Evolutionary conservation across 2,888 invertebrate genomes (phyloP), one percentile per base, ranked within the genome.

Genomic region (Listrodromus nycthemerus): DNA sequence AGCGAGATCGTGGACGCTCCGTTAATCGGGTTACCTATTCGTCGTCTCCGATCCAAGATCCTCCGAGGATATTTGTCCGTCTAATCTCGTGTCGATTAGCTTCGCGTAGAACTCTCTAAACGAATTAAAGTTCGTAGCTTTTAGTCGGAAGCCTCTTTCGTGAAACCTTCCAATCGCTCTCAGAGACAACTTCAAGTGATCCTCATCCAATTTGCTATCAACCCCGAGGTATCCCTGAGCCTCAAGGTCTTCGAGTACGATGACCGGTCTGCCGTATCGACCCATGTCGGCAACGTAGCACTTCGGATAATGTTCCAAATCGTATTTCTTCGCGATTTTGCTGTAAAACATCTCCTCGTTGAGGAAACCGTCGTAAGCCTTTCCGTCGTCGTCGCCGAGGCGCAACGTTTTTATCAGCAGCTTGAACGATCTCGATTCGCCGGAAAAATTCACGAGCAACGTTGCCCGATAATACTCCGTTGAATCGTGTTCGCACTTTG

Each of bases 281-380:
- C 92, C 92, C 85, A 92, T 86, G 70, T 92, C 91, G 4, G 91
- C 88, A 8, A 88, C 80, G 74, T 91, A 92, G 83, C 90, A 91
- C 66, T 88, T 91, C 0, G 92, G 89, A 65, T 88, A 87, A 48
- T 87, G 45, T 7, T 85, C 55, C 21, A 85, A 82, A 4, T 80
- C 74, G 13, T 89, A 90, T 19, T 89, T 90, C 10, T 84, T 81
- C 1, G 37, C 7, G 2, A 87, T 88, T 75, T 91, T 92, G 63
- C 85, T 89, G 74, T 91, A 92, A 75, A 93, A 91, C 82, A 91
- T 91, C 85, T 92, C 92, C 76, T 93, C 93, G 81, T 91, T 92
- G 27, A 89, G 83, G 69, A 92, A 92, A 2, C 86, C 82, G 7
- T 86, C 86, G 73, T 88, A 91, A 3, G 87, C 83, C 5, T 48